Evolutionary conservation across 2,888 invertebrate genomes (phyloP).

Genomic region (Nematopogon swammerdamellus): DNA sequence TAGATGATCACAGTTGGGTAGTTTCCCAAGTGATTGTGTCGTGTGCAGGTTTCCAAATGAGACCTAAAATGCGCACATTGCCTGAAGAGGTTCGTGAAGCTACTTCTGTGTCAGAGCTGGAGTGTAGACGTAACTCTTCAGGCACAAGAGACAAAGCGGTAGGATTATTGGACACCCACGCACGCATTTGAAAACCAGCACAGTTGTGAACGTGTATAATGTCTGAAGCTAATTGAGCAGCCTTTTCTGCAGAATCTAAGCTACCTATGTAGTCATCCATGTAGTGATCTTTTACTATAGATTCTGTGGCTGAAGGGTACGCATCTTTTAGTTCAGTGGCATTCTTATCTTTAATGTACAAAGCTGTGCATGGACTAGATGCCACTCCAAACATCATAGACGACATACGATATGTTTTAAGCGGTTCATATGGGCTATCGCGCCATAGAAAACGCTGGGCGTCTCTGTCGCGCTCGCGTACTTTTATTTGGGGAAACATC

Average conservation of each 20-base stretch:
- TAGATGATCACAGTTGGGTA: background rate
- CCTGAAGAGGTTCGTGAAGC: background rate
- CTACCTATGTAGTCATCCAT: slow-evolving; percentile 5
- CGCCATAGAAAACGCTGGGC: background rate
- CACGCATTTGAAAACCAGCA: slow-evolving; percentile 1
- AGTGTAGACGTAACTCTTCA: background rate
- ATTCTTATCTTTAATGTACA: slow-evolving; percentile 12
- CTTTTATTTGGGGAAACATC: slow-evolving; percentile 13
- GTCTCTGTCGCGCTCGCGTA: slow-evolving; percentile 12
- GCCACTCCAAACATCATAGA: slow-evolving; percentile 12
- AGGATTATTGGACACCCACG: background rate
- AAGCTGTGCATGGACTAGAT: slow-evolving; percentile 7
- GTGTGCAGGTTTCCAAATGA: background rate
- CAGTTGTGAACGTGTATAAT: background rate
- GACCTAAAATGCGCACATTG: background rate
- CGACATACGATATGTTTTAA: slow-evolving; percentile 11
- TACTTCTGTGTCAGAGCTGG: background rate
- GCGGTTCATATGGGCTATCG: slow-evolving; percentile 5
- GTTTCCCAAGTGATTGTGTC: background rate
- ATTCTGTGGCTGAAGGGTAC: slow-evolving; percentile 13
- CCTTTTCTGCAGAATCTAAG: background rate
- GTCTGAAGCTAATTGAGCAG: background rate
- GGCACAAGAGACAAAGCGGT: background rate
- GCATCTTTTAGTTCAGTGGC: slow-evolving; percentile 6
- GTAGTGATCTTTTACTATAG: slow-evolving; percentile 4